These are phyloP conservation scores for Atrichornis clamosus DNA, from an alignment of 2,113 vertebrate genomes.

Conservation along the genomic window DNA sequence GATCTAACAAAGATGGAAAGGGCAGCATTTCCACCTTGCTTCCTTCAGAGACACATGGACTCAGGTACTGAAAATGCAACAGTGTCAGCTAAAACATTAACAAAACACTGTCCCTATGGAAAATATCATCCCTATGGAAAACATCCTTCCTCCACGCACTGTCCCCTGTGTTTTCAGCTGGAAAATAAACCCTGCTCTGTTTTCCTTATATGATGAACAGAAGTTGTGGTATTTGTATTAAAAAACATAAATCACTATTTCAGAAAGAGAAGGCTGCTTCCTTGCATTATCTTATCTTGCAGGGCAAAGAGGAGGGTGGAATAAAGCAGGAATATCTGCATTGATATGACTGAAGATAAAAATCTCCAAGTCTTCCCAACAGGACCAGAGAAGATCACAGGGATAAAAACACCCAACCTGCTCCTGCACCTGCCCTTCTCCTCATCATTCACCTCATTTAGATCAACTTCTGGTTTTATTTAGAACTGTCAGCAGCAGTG, in stretches of 20 bases:
- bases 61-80: not conserved
- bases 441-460: not conserved
- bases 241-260: not conserved
- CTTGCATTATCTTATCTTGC: not conserved
- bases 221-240: not conserved
- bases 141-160: not conserved
- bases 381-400: not conserved
- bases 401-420: not conserved
- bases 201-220: not conserved
- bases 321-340: not conserved
- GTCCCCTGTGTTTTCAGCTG: not conserved
- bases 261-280: not conserved
- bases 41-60: not conserved
- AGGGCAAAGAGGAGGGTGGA: not conserved
- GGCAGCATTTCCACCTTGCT: not conserved
- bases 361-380: not conserved
- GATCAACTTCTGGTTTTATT: not conserved
- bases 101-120: accelerated
- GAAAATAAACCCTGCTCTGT: not conserved
- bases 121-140: accelerated
- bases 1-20: not conserved
- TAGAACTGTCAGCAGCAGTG: not conserved
- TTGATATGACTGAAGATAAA: not conserved
- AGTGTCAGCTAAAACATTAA: not conserved
- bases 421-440: not conserved